Base-by-base conservation (phyloP, 2,113 vertebrate genomes). In the Ctenodactylus gundi region DNA sequence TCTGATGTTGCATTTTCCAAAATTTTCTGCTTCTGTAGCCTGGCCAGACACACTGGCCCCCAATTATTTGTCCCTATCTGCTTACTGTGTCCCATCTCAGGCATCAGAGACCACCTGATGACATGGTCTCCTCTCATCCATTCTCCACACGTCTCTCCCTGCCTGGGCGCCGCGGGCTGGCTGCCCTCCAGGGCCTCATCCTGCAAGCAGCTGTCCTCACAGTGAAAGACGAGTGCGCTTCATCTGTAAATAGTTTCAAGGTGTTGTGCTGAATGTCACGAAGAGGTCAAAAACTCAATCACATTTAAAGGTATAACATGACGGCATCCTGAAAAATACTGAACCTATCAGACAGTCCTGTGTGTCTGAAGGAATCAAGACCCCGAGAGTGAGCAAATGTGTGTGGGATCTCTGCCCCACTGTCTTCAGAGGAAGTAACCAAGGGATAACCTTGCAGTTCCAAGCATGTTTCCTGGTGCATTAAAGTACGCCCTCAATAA, bases 121-220 rank as follows among this genome's bases (percentile, higher is more conserved):
- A 96, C 53, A 85, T 90, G 67, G 72, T 94, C 53, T 89, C 88
- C 94, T 96, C 77, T 85, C 88, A 92, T 97, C 64, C 18, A 18
- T 96, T 94, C 84, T 64, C 55, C 90, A 96, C 95, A 95, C 92
- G 68, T n/a, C 64, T 65, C 82, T 0, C 36, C 84, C 86, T 90
- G 93, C 62, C 78, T 88, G 34, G 7, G 62, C 88, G 53, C 64
- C 0, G 0, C 14, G 65, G n/a, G 23, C 93, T 96, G 95, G 96
- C 96, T 72, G 72, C 51, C 55, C 76, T 96, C 95, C 94, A 97
- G 90, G 88, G 85, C 23, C 36, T 78, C 90, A 65, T 78, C 77
- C 68, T 88, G 82, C 53, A 91, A 85, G 91, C 92, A 96, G 92
- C 62, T 88, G 88, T 91, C 93, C 88, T 96, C 57, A 85, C 55